phyloP scores from a whole-genome alignment of 2,888 invertebrate species.

The Barypeithes pellucidus region DNA sequence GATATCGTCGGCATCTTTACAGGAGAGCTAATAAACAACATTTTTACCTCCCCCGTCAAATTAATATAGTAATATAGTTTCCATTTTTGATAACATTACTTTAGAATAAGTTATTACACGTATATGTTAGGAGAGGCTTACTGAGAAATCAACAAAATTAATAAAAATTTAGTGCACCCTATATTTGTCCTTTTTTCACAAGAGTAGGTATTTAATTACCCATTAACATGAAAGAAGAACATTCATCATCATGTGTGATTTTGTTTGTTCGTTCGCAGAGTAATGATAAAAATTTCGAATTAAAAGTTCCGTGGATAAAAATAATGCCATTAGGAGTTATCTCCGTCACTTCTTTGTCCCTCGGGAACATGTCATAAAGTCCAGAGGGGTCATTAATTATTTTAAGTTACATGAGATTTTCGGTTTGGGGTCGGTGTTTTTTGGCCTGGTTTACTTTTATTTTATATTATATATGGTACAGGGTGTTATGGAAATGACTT shows the following conservation, averaged over 20 bases:
- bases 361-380: constrained; percentile 46
- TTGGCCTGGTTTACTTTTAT: constrained; percentile 2
- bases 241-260: constrained; percentile 48
- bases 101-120: too few relatives aligned
- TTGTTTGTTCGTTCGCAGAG: constrained; percentile 28
- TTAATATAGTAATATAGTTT: too few relatives aligned
- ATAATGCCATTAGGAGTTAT: constrained; percentile 51
- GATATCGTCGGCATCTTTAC: too few relatives aligned
- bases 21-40: too few relatives aligned
- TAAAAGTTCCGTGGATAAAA: constrained; percentile 50
- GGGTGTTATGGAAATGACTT: too few relatives aligned
- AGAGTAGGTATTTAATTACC: constrained; percentile 45
- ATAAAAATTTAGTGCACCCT: background rate
- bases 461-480: constrained; percentile 7
- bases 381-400: constrained; percentile 52
- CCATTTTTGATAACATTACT: too few relatives aligned
- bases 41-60: too few relatives aligned
- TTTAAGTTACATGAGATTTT: constrained; percentile 61
- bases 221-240: constrained; percentile 44
- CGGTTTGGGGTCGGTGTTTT: constrained; percentile 1
- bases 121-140: too few relatives aligned
- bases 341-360: constrained; percentile 45
- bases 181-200: constrained; percentile 21
- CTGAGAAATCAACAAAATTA: too few relatives aligned
- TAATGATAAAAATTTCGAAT: constrained; percentile 51